phyloP scores from a whole-genome alignment of 2,888 invertebrate species.

The Polymixis flavicincta region DNA sequence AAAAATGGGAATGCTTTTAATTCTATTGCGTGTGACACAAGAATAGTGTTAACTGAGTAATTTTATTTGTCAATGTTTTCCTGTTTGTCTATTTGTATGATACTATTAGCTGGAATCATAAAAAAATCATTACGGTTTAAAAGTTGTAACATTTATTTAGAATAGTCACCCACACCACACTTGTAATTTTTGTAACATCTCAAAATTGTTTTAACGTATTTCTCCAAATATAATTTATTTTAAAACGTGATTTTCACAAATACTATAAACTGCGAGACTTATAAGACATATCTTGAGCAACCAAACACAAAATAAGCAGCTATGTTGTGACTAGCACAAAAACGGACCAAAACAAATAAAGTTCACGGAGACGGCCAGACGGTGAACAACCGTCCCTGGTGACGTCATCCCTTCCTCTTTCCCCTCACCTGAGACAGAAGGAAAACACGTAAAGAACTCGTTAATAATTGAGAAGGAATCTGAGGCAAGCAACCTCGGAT shows the following conservation, averaged over 20 bases:
- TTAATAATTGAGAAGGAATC: conserved; percentile 38
- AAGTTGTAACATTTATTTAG: conserved; percentile 10
- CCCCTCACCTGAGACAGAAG: conserved; percentile 26
- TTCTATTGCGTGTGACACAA: conserved; percentile 36
- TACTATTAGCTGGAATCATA: conserved; percentile 28
- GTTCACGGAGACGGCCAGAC: conserved; percentile 46
- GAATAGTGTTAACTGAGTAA: conserved; percentile 35
- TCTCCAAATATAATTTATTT: conserved; percentile 14
- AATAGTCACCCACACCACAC: neutral
- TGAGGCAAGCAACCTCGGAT: conserved; percentile 19
- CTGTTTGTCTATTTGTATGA: conserved; percentile 45
- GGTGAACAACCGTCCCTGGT: conserved; percentile 57
- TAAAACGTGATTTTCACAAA: neutral
- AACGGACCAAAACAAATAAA: conserved; percentile 43
- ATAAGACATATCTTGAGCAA: neutral
- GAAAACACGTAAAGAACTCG: conserved; percentile 42
- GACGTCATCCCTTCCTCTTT: conserved; percentile 13
- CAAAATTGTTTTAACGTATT: neutral
- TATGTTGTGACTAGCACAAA: conserved; percentile 19
- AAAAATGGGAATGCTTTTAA: conserved; percentile 58
- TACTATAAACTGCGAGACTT: neutral
- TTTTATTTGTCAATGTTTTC: conserved; percentile 52
- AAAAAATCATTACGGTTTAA: conserved; percentile 15
- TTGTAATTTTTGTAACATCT: conserved; percentile 19
- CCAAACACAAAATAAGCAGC: neutral